phyloP scores from a whole-genome alignment of 2,113 vertebrate species.

The Rana temporaria region DNA sequence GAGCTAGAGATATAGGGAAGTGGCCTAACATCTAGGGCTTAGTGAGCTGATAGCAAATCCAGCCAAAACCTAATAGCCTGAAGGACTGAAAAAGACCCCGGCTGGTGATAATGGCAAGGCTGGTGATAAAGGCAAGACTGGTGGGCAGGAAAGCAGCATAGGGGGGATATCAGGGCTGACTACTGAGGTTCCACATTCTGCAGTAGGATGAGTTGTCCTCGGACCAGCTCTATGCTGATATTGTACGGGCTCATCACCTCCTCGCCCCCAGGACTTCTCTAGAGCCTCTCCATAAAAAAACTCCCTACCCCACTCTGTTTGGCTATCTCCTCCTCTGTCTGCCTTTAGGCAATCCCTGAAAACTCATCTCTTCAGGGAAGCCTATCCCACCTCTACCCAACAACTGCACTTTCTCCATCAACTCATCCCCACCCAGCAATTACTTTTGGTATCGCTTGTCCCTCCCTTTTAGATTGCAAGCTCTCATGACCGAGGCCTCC shows the following conservation, averaged over 20 bases:
- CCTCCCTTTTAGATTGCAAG: no score
- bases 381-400: no score
- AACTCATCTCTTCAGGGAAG: no score
- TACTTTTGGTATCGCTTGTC: no score
- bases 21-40: conserved; percentile 11
- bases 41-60: neutral
- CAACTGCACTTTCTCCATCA: no score
- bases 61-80: neutral
- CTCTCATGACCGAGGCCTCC: no score
- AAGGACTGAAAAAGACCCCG: neutral
- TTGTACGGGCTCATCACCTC: neutral
- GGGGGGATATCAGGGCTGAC: neutral
- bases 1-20: conserved; percentile 20
- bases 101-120: neutral
- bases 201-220: neutral
- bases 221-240: neutral
- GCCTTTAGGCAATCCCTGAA: no score
- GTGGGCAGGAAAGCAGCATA: neutral
- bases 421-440: no score
- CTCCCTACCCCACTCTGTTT: no score
- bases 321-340: no score
- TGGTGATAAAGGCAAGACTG: neutral
- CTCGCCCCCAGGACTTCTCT: no score
- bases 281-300: no score
- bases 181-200: neutral